Evolutionary conservation across 2,888 invertebrate species (phyloP).

Genomic region (Lumbricus terrestris): DNA sequence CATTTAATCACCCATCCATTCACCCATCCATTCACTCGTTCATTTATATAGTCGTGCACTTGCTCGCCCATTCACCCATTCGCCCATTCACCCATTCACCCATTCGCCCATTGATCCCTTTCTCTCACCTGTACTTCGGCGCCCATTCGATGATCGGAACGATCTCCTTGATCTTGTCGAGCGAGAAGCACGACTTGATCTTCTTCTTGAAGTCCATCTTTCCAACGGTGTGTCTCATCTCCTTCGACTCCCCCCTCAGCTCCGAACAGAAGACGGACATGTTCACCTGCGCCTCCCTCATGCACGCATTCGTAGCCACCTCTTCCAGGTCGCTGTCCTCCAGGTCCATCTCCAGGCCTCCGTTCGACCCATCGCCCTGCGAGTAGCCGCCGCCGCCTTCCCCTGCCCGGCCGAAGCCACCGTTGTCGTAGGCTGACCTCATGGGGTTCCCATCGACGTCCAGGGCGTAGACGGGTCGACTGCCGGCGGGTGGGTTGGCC

Average conservation of each 20-base stretch:
- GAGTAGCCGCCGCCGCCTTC: background rate
- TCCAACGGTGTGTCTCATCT: constrained; percentile 6
- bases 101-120: background rate
- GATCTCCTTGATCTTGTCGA: constrained; percentile 17
- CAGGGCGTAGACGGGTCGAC: background rate
- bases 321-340: constrained; percentile 26
- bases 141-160: constrained; percentile 28
- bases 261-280: background rate
- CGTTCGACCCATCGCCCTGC: background rate
- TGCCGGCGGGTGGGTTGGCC: background rate
- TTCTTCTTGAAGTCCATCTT: constrained; percentile 23
- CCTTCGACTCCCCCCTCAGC: constrained; percentile 16
- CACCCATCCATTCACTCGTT: background rate
- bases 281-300: constrained; percentile 21
- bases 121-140: constrained; percentile 23
- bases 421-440: background rate
- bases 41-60: background rate
- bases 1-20: background rate
- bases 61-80: background rate
- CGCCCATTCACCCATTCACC: background rate
- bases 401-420: background rate
- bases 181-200: background rate
- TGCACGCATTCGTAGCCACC: constrained; percentile 17
- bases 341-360: background rate
- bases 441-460: background rate